Conservation (phyloP, 2,797 vertebrate genomes). For the Rhynchonycteris naso region DNA sequence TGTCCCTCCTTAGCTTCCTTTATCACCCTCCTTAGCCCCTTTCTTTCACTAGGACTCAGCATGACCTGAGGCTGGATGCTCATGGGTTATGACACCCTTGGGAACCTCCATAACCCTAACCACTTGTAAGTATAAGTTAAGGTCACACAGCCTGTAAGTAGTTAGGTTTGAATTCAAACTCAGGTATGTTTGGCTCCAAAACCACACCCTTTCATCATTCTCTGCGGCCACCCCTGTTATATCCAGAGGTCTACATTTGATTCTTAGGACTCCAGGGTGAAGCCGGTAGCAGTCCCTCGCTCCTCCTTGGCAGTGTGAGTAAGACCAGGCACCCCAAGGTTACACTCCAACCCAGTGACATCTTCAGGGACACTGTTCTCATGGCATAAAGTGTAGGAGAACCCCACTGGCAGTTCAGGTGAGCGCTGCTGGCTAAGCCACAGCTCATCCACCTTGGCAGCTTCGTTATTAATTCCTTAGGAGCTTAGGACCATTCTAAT, state of each 20-base stretch:
- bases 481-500: slow-evolving; percentile 48
- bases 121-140: neutral
- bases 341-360: neutral
- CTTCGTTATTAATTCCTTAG: slow-evolving; percentile 71
- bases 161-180: neutral
- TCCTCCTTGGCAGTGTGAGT: neutral
- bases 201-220: neutral
- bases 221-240: neutral
- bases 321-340: neutral
- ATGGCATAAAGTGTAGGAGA: neutral
- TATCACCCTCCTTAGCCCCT: neutral
- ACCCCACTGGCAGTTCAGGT: neutral
- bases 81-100: neutral
- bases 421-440: neutral
- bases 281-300: neutral
- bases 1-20: neutral
- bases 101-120: neutral
- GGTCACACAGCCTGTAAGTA: neutral
- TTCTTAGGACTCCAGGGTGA: neutral
- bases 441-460: slow-evolving; percentile 41
- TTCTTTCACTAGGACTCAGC: neutral
- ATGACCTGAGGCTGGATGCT: neutral
- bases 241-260: neutral
- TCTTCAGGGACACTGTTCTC: accelerated
- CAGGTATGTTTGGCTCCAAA: neutral